phyloP scores from a whole-genome alignment of 2,888 invertebrate genomes.

The Eristalis pertinax region DNA sequence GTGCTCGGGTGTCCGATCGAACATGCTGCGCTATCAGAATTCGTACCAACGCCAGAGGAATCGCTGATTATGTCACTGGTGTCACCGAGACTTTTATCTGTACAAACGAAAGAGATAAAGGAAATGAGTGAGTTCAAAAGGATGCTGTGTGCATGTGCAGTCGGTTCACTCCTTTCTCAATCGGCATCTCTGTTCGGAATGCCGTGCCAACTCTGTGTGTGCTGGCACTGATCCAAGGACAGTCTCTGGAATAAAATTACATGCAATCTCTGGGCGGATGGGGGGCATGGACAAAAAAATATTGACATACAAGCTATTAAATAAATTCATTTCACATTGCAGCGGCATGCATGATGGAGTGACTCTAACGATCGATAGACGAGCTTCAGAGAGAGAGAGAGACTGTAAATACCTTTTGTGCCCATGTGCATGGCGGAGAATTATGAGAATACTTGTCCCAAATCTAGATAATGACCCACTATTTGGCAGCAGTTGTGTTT shows the following conservation, averaged over 20 bases:
- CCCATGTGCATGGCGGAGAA: neutral
- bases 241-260: slow-evolving; percentile 45
- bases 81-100: slow-evolving; percentile 95
- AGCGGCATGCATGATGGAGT: slow-evolving; percentile 54
- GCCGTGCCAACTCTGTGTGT: slow-evolving; percentile 31
- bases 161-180: neutral
- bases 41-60: slow-evolving; percentile 95
- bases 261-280: slow-evolving; percentile 41
- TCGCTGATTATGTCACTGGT: slow-evolving; percentile 95
- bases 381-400: too few species aligned
- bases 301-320: slow-evolving; percentile 43
- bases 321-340: slow-evolving; percentile 53
- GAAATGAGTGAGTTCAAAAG: slow-evolving; percentile 23
- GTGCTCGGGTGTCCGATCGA: slow-evolving; percentile 90
- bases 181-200: neutral
- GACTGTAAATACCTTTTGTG: slow-evolving; percentile 43
- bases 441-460: slow-evolving; percentile 29
- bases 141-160: too few species aligned
- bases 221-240: slow-evolving; percentile 51
- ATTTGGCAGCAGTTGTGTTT: slow-evolving; percentile 24
- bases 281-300: neutral
- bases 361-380: slow-evolving; percentile 27
- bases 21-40: slow-evolving; percentile 91
- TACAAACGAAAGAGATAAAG: slow-evolving; percentile 36
- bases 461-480: slow-evolving; percentile 33